Percentiles rank a stretch among this genome's conserved stretches.
phyloP scores from a whole-genome alignment of 2,797 vertebrate species.

The Gadopsis marmoratus region DNA sequence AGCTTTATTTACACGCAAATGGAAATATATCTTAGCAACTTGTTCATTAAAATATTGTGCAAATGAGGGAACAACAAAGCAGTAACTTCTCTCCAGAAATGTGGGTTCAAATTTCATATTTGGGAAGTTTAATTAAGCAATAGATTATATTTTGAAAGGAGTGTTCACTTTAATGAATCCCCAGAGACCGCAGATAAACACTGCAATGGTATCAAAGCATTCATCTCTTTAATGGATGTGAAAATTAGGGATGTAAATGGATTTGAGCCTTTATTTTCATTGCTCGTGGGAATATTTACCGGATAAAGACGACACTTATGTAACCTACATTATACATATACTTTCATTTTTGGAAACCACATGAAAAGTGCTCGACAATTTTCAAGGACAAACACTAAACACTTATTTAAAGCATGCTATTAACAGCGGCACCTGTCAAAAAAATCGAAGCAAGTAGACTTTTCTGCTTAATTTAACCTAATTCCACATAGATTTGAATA shows the following conservation, averaged over 20 bases:
- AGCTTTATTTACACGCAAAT: constrained; percentile 90
- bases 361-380: constrained; percentile 61
- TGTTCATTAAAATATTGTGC: constrained; percentile 90
- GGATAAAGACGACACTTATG: constrained; percentile 84
- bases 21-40: constrained; percentile 84
- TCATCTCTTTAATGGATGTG: constrained; percentile 97
- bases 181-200: constrained; percentile 94
- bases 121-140: constrained; percentile 99
- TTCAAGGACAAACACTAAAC: constrained; percentile 80
- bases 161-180: constrained; percentile 97
- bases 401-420: constrained; percentile 66
- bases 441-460: constrained; percentile 26
- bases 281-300: constrained; percentile 87
- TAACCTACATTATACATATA: constrained; percentile 83
- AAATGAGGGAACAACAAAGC: constrained; percentile 90
- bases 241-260: constrained; percentile 95
- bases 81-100: constrained; percentile 92
- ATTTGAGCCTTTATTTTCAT: constrained; percentile 87
- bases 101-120: constrained; percentile 96
- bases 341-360: constrained; percentile 71
- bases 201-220: constrained; percentile 97
- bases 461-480: constrained; percentile 39
- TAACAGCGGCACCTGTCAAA: constrained; percentile 54
- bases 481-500: constrained; percentile 37
- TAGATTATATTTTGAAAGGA: constrained; percentile 99